Conservation (phyloP, 2,888 invertebrate species). For the Hypomecis punctinalis region DNA sequence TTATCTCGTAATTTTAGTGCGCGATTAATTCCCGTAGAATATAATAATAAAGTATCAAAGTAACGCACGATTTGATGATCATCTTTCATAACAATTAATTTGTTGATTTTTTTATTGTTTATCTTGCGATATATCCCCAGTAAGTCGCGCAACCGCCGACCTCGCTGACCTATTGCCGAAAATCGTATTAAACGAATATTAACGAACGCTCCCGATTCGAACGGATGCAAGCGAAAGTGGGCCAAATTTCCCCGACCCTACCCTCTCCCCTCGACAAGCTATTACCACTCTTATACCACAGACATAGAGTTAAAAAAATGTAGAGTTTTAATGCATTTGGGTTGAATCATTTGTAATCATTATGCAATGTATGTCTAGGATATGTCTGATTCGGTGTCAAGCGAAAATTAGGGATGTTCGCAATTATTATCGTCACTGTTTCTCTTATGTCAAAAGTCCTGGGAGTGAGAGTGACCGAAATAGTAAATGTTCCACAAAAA, state of each 20-base stretch:
- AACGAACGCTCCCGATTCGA: conserved; percentile 64
- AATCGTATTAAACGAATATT: conserved; percentile 66
- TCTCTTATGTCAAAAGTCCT: no score
- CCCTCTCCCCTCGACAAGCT: conserved; percentile 5
- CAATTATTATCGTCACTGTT: no score
- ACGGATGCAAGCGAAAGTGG: conserved; percentile 67
- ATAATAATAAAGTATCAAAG: no score
- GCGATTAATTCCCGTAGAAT: no score
- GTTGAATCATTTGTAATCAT: conserved; percentile 26
- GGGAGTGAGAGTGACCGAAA: no score
- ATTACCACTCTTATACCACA: conserved; percentile 1
- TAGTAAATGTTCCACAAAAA: no score
- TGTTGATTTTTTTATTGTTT: no score
- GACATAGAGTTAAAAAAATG: conserved; percentile 4
- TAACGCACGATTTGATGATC: no score
- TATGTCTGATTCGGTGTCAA: conserved; percentile 18
- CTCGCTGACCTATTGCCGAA: conserved; percentile 51
- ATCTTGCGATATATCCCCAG: conserved; percentile 18
- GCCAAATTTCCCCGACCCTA: conserved; percentile 49
- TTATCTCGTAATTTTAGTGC: no score
- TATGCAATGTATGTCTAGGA: conserved; percentile 28
- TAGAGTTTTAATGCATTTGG: conserved; percentile 12
- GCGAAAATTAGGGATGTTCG: background rate
- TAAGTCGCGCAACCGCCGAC: conserved; percentile 15
- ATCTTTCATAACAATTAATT: no score